phyloP scores from a whole-genome alignment of 1,140 invertebrate species.

The Diabrotica undecimpunctata region DNA sequence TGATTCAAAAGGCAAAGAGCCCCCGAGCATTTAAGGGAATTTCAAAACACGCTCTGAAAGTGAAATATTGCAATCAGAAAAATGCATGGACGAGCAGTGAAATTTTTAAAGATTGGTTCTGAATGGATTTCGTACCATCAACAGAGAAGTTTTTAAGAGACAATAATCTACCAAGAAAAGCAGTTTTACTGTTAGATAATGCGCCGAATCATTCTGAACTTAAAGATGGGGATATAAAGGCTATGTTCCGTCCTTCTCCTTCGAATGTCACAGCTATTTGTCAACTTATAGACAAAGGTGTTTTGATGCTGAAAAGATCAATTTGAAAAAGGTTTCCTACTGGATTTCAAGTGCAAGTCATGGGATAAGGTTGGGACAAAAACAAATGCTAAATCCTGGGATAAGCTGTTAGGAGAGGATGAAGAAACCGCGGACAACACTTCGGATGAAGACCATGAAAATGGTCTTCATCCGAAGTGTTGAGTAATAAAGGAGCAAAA shows the following conservation, averaged over 20 bases:
- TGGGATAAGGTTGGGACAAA: too few species aligned
- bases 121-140: constrained; percentile 41
- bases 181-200: constrained; percentile 46
- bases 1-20: constrained; percentile 45
- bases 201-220: constrained; percentile 21
- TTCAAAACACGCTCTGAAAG: constrained; percentile 40
- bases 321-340: too few species aligned
- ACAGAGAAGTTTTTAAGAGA: constrained; percentile 42
- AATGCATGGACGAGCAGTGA: constrained; percentile 45
- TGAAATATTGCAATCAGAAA: constrained; percentile 37
- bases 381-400: too few species aligned
- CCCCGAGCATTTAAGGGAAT: too few species aligned
- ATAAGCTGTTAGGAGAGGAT: too few species aligned
- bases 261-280: constrained; percentile 45
- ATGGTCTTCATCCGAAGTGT: too few species aligned
- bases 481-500: too few species aligned
- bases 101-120: constrained; percentile 45
- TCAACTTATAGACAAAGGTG: constrained; percentile 41
- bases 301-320: too few species aligned
- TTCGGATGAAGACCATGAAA: too few species aligned
- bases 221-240: constrained; percentile 33
- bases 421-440: too few species aligned
- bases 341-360: too few species aligned
- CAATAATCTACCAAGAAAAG: constrained; percentile 45
- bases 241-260: constrained; percentile 14